Evolutionary conservation across 2,888 invertebrate genomes (phyloP), one percentile per base, ranked within the genome.

Genomic region (Eilema depressum): DNA sequence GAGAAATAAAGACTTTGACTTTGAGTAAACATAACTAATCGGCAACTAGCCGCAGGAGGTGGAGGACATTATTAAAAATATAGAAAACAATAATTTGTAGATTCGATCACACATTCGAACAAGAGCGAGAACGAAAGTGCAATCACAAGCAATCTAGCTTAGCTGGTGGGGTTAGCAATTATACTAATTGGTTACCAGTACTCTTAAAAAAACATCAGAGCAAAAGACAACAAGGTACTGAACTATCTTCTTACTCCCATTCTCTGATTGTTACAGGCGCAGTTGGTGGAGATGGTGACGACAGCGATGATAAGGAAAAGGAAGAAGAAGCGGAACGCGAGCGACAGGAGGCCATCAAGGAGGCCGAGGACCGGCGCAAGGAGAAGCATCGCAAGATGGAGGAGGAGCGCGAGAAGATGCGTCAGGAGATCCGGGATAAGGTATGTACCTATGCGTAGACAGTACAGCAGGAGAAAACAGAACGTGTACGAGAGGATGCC

Each of bases 351-450:
- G 99, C 99, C 88, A 98, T 99, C 95, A 96, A 98, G 85, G 99
- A 99, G 95, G 99, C 99, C 73, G 99, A 99, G 95, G 99, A 99
- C 85, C 96, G 99, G 88, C 97, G 99, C 94, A 99, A 99, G 97
- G 99, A 99, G 96, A 99, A 99, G 95, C 99, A 99, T 95, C 97
- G 99, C 90, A 99, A 99, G 96, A 99, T 99, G 99, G 99, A 99
- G 95, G 99, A 98, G 90, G 99, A 99, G 94, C 96, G 99, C 83
- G 99, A 99, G 96, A 98, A 98, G 96, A 99, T 99, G 99, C 97
- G 99, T 91, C 99, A 99, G 96, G 99, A 99, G 95, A 99, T 99
- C 94, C 97, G 99, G 95, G 99, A 99, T 96, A 99, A 99, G 98
- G 99, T 99, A 91, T 92, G 96, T 30, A 23, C 26, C 83, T n/a